These are phyloP conservation scores for Chrysodeixis includens DNA, from an alignment of 2,888 invertebrate species.

Conservation along the genomic window DNA sequence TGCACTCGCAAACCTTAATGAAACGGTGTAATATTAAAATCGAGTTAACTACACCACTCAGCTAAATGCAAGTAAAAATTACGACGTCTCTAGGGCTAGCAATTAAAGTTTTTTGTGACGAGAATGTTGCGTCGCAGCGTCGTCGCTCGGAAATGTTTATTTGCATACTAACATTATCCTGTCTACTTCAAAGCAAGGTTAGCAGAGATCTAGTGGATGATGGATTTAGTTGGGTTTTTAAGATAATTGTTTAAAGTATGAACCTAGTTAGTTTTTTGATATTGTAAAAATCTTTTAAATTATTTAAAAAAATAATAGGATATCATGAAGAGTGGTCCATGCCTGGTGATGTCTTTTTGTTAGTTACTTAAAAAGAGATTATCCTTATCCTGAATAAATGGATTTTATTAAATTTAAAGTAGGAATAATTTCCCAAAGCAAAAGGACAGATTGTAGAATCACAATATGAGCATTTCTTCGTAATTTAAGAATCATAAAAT, in stretches of 20 bases:
- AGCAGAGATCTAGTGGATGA: neutral
- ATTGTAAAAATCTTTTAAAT: too few relatives aligned
- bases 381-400: too few relatives aligned
- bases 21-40: conserved; percentile 67
- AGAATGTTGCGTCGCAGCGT: neutral
- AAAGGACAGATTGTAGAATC: neutral
- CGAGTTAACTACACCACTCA: conserved; percentile 59
- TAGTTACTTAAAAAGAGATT: too few relatives aligned
- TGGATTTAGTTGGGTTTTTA: too few relatives aligned
- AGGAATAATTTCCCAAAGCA: neutral
- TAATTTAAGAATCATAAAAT: conserved; percentile 1
- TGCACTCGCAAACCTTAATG: conserved; percentile 48
- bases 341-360: too few relatives aligned
- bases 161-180: conserved; percentile 4
- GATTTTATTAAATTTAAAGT: neutral
- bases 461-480: too few relatives aligned
- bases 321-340: too few relatives aligned
- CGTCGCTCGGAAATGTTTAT: neutral
- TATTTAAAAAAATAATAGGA: too few relatives aligned
- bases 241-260: too few relatives aligned
- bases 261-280: too few relatives aligned
- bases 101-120: conserved; percentile 6
- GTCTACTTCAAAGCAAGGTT: neutral
- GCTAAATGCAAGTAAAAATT: conserved; percentile 63
- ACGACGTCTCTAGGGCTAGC: conserved; percentile 25